These are phyloP conservation scores for Oscheius sp. DNA, from an alignment of 2,888 invertebrate species.

Conservation along the genomic window DNA sequence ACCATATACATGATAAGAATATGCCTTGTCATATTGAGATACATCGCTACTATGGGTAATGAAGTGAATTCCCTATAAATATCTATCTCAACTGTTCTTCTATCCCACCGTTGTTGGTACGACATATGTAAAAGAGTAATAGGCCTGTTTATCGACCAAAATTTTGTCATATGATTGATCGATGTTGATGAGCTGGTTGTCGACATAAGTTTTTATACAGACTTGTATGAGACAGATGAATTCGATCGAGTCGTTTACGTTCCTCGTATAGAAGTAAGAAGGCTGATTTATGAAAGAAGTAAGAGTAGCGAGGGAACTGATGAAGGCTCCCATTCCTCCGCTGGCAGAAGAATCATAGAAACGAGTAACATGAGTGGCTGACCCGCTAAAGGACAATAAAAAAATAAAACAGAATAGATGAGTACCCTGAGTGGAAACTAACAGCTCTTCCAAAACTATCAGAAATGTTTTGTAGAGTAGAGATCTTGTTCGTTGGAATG, in stretches of 20 bases:
- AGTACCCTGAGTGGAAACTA: slow-evolving; percentile 6
- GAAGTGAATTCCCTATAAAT: slow-evolving; percentile 9
- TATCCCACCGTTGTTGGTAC: background rate
- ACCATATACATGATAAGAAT: background rate
- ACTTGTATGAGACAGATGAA: background rate
- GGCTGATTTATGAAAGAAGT: slow-evolving; percentile 33
- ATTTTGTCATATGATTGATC: background rate
- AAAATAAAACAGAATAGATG: no score
- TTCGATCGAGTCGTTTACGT: slow-evolving; percentile 38
- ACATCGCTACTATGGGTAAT: background rate
- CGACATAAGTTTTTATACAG: background rate
- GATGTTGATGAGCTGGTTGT: background rate
- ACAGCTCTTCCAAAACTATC: slow-evolving; percentile 15
- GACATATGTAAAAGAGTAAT: background rate
- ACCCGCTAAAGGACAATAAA: slow-evolving; percentile 35
- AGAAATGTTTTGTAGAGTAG: background rate
- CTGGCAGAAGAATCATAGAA: slow-evolving; percentile 34
- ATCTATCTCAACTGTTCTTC: background rate
- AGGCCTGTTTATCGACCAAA: background rate
- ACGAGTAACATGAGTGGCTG: slow-evolving; percentile 43
- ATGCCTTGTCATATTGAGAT: no score
- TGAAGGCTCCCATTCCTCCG: slow-evolving; percentile 37
- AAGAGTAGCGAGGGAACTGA: slow-evolving; percentile 41
- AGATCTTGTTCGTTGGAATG: background rate
- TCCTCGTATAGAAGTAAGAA: slow-evolving; percentile 43